Base-by-base conservation (phyloP, 2,888 invertebrate species). In the Caenorhabditis auriculariae region DNA sequence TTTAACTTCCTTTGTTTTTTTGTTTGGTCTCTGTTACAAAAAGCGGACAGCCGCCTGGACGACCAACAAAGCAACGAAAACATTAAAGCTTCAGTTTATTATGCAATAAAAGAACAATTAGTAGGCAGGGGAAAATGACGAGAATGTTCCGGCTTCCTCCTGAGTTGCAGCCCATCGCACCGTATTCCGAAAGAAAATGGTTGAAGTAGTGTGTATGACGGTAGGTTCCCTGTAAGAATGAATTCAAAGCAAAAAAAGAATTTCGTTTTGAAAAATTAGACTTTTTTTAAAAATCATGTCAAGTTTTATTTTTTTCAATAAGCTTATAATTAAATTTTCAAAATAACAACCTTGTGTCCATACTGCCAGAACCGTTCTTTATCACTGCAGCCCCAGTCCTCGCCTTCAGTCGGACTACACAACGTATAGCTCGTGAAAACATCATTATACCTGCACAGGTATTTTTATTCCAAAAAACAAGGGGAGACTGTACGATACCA, bases 151-250 rank as follows among this genome's bases (percentile, higher is more conserved):
- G n/a, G n/a, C n/a, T n/a, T n/a, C n/a, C n/a, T 21, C 51, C 23
- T 19, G 50, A 46, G 6, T 51, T 58, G 42, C 69, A 69, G 4
- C 69, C 69, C 1, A 50, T 26, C 29, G 64, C 51, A 21, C 69
- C 69, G 46, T 62, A 69, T 44, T 62, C 60, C 12, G 66, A 64
- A 5, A 69, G 53, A 47, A 64, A 66, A 23, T 66, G 64, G 35
- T 66, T 66, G 58, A 69, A 69, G 26, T 69, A 69, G 49, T 63
- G 56, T 4, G 66, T 54, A 42, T 69, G 69, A 29, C 63, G 58
- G 37, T 56, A 51, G 37, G 60, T 60, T 4, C 54, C 69, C 63
- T 69, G 43, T 26, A 65, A 55, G 4, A n/a, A 27, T 6, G 26
- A 23, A 41, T 3, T 46, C 17, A 45, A 12, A 19, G 23, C 9